Conservation (phyloP, 2,888 invertebrate species). For the Conus canariensis region DNA sequence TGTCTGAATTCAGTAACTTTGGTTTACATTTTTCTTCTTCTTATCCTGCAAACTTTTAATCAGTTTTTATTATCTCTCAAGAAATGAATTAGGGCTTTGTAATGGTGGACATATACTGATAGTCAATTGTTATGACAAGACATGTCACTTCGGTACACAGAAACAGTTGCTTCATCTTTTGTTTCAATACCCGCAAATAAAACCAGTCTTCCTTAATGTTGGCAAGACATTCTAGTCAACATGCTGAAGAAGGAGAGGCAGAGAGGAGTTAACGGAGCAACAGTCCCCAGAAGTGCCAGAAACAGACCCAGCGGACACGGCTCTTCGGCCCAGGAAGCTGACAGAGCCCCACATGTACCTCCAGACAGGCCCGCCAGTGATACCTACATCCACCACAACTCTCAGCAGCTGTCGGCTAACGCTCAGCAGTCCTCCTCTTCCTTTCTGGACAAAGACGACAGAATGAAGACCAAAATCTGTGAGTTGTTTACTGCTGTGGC, state of each 20-base stretch:
- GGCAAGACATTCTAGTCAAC: slow-evolving; percentile 76
- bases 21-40: too few species aligned
- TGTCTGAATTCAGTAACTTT: too few species aligned
- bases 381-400: slow-evolving; percentile 12
- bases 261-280: slow-evolving; percentile 64
- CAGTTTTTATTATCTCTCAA: too few species aligned
- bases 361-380: slow-evolving; percentile 34
- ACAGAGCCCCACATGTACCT: slow-evolving; percentile 46
- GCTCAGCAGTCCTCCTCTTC: slow-evolving; percentile 12
- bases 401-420: slow-evolving; percentile 33
- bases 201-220: slow-evolving; percentile 75
- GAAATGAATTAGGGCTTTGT: too few species aligned
- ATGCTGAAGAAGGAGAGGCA: slow-evolving; percentile 79
- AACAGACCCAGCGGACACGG: slow-evolving; percentile 30
- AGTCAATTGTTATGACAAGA: too few species aligned
- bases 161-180: too few species aligned
- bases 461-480: slow-evolving; percentile 72
- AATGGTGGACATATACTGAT: too few species aligned
- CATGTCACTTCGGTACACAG: too few species aligned
- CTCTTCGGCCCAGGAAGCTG: not conserved
- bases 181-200: not conserved
- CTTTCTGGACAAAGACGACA: slow-evolving; percentile 59
- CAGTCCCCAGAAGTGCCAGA: slow-evolving; percentile 47
- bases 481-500: slow-evolving; percentile 48
- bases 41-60: too few species aligned